Base-by-base conservation (phyloP, 1,140 invertebrate species). In the Magallana angulata region DNA sequence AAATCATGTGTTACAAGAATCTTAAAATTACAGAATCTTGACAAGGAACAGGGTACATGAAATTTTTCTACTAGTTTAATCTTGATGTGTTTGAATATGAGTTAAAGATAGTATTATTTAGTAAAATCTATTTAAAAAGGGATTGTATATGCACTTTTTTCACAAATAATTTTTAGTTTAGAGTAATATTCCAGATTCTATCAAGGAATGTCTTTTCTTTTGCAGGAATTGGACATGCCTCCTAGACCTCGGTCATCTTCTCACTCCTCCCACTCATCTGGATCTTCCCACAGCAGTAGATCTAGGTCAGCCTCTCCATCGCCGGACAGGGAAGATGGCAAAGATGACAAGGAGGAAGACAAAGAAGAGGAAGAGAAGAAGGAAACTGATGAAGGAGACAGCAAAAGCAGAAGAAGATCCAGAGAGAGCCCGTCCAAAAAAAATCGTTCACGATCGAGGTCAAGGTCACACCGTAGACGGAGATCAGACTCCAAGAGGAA, bases 301-400 rank as follows among this genome's bases (percentile, higher is more conserved):
- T 90, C 89, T 24, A 59, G 81, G 64, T 88, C 89, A 82, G 60
- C 85, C 62, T 84, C 87, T 81, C 82, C 89, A 24, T 88, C 86
- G 16, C 71, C 86, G 11, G 64, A 87, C 9, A 84, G 86, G 9
- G 62, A 86, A 30, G 68, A 76, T 18, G 68, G 30, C 7, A 76
- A 76, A 59, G 68, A 59, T 8, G 84, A 24, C 59, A 85, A 88
- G 14, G 36, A 57, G 57, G 81, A 82, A n/a, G 81, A 30, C n/a
- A 56, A 82, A n/a, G 81, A 30, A 48, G 80, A 87, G 30, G 18
- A 14, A 80, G 48, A 24, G 0, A 85, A 24, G 0, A 85, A 87
- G 62, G 60, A 30, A 59, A 12, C 87, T 11, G 80, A 56, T 18
- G 56, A 62, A 86, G 30, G 12, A 9, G 56, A 56, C 7, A 68